phyloP scores from a whole-genome alignment of 2,113 vertebrate species.

The Gila orcuttii region DNA sequence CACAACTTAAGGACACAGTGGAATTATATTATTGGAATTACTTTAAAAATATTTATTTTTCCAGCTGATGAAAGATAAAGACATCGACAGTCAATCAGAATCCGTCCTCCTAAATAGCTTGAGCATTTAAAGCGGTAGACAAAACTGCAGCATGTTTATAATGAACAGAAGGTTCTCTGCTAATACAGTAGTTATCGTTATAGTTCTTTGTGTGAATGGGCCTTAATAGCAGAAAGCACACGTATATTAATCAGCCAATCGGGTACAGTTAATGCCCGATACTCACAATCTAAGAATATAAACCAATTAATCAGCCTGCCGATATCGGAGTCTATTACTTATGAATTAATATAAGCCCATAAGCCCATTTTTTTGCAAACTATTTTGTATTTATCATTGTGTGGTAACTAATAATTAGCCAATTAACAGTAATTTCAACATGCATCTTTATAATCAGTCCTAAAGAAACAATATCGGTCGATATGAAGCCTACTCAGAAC shows the following conservation, averaged over 20 bases:
- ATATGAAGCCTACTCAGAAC: not conserved
- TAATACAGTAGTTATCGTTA: too few relatives aligned
- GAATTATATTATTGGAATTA: too few relatives aligned
- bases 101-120: too few relatives aligned
- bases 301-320: not conserved
- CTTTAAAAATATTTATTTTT: too few relatives aligned
- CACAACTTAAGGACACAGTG: too few relatives aligned
- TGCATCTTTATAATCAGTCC: not conserved
- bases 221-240: too few relatives aligned
- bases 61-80: too few relatives aligned
- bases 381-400: not conserved
- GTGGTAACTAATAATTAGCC: not conserved
- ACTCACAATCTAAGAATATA: not conserved
- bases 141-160: too few relatives aligned
- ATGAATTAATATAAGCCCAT: not conserved
- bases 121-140: too few relatives aligned
- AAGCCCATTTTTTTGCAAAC: not conserved
- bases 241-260: not conserved
- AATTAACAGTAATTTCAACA: not conserved
- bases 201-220: too few relatives aligned
- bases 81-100: too few relatives aligned
- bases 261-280: not conserved
- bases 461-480: not conserved
- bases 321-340: not conserved
- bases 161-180: too few relatives aligned